Evolutionary conservation across 2,797 vertebrate species (phyloP).

Genomic region (Mionectes olivaceus): DNA sequence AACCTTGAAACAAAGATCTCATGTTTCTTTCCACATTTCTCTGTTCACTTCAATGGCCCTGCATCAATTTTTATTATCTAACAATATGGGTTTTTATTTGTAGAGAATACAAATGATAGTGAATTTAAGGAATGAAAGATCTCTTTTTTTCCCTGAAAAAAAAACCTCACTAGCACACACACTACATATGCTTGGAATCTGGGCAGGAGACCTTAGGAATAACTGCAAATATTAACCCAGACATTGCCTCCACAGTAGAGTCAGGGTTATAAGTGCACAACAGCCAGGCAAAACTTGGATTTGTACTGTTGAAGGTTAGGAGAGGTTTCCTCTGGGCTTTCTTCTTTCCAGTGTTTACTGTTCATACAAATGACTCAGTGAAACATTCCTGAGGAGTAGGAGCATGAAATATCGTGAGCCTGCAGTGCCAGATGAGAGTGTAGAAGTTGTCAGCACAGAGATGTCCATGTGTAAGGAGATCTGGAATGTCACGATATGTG

Average conservation of each 20-base stretch:
- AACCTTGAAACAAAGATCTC: background rate
- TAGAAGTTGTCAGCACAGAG: background rate
- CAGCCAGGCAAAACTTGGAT: background rate
- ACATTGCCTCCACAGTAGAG: background rate
- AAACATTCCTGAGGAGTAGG: conserved; percentile 48
- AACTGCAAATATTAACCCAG: background rate
- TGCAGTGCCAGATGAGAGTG: background rate
- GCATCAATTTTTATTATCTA: background rate
- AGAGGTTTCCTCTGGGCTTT: conserved; percentile 16
- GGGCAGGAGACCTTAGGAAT: background rate
- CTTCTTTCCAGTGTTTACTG: conserved; percentile 18
- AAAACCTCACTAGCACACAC: background rate
- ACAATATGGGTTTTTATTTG: background rate
- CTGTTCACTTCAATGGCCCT: background rate
- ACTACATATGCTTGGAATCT: no score
- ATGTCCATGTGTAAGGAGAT: background rate
- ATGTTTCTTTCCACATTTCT: background rate
- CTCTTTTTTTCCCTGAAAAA: background rate
- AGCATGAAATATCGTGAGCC: conserved; percentile 4
- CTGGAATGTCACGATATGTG: background rate
- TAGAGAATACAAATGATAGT: background rate
- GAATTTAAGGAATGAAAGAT: background rate
- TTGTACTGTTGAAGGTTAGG: background rate
- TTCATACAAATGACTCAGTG: background rate
- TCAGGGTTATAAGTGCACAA: background rate